phyloP scores from a whole-genome alignment of 1,140 invertebrate species.

The Drosophila pachea region DNA sequence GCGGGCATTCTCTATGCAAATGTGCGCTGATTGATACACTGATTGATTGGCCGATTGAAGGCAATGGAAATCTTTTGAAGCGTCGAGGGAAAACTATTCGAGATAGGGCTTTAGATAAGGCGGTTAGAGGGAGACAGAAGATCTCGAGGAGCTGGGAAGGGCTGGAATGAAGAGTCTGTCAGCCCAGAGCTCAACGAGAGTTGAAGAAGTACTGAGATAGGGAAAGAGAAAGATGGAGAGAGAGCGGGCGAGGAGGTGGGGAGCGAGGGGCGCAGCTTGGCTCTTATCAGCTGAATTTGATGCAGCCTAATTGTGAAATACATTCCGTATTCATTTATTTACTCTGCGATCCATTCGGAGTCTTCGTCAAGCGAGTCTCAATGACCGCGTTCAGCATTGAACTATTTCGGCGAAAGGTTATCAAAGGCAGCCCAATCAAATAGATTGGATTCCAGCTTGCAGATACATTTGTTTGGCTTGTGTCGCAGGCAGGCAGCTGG shows the following conservation, averaged over 20 bases:
- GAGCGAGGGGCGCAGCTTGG: neutral
- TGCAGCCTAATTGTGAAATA: slow-evolving; percentile 1
- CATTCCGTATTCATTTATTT: neutral
- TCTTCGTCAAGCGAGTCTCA: slow-evolving; percentile 24
- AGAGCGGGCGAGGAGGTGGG: neutral
- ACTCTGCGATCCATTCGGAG: neutral
- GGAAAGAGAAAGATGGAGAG: neutral
- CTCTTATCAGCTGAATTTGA: slow-evolving; percentile 7
- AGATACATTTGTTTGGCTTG: slow-evolving; percentile 7
- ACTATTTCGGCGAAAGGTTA: slow-evolving; percentile 54
- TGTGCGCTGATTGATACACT: neutral
- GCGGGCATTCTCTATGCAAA: neutral
- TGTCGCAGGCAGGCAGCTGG: no score
- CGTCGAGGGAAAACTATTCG: no score
- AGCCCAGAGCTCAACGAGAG: neutral
- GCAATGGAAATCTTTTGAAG: no score
- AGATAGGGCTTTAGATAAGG: neutral
- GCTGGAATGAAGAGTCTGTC: no score
- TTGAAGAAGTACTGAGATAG: neutral
- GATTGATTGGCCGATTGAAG: neutral
- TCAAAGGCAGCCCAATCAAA: slow-evolving; percentile 29
- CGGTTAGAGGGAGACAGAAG: neutral
- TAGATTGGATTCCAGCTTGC: slow-evolving; percentile 8
- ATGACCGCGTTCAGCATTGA: slow-evolving; percentile 67
- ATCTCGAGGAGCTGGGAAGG: neutral